These are phyloP conservation scores for Aspidiotus rigidus DNA, from an alignment of 2,888 invertebrate genomes.

Conservation along the genomic window DNA sequence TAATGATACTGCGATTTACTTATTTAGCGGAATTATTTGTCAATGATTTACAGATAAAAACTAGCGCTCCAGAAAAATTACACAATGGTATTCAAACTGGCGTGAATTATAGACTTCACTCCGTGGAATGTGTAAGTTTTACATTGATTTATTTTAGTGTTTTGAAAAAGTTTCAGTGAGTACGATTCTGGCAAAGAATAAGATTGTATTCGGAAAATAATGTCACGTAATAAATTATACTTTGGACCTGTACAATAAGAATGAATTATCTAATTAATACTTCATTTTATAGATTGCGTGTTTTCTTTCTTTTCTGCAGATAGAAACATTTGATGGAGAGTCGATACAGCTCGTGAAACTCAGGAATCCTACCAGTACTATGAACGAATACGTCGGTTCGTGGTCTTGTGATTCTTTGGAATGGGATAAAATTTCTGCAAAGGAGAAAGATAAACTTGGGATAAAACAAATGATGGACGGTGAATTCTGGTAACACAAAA, in stretches of 20 bases:
- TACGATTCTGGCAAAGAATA: no score
- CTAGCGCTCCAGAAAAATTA: slow-evolving; percentile 52
- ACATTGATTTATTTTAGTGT: no score
- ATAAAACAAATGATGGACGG: slow-evolving; percentile 57
- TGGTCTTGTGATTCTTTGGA: slow-evolving; percentile 60
- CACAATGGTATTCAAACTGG: slow-evolving; percentile 64
- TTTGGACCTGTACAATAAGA: not conserved
- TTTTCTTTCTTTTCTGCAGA: slow-evolving; percentile 43
- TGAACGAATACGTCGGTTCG: slow-evolving; percentile 58
- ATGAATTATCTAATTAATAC: no score
- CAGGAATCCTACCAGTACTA: slow-evolving; percentile 57
- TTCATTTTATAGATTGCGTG: no score
- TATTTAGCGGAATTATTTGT: slow-evolving; percentile 2
- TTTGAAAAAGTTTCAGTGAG: no score
- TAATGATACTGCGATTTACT: no score
- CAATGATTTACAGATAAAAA: slow-evolving; percentile 46
- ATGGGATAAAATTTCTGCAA: slow-evolving; percentile 67
- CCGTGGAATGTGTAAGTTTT: slow-evolving; percentile 57
- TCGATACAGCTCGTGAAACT: slow-evolving; percentile 61
- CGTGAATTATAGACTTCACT: slow-evolving; percentile 67
- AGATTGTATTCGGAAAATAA: no score
- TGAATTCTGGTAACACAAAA: slow-evolving; percentile 56
- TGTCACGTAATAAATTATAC: no score
- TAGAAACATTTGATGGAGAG: slow-evolving; percentile 62
- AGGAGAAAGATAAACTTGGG: slow-evolving; percentile 62